Base-by-base conservation (phyloP, 1,140 invertebrate genomes). In the Bombus confusus region DNA sequence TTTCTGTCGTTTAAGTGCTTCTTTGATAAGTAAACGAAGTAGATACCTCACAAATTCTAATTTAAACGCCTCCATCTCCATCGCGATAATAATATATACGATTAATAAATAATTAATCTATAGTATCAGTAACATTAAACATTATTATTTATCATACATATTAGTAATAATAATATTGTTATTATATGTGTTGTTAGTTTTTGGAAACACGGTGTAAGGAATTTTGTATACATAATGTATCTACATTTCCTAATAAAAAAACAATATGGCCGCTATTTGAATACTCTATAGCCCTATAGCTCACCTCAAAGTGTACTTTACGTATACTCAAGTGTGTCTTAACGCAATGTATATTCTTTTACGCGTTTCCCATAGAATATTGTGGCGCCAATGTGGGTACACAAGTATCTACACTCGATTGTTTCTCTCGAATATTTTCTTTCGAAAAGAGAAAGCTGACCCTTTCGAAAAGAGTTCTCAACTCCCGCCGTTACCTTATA, bases 401-500 rank as follows among this genome's bases (percentile, higher is more conserved):
- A n/a, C 34, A 5, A 47, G 41, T 73, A 73, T 41, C 12, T 12
- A 59, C 34, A 6, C 43, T 22, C 39, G 37, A 80, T 69, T 87
- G 83, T 81, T 80, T 88, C 78, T 80, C 77, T 78, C 52, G 57
- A 83, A 72, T 76, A 87, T 89, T 79, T 87, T 73, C 59, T 82
- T 68, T 68, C 62, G 52, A 39, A 74, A 87, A 57, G 57, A 83
- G 83, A 90, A 90, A 87, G 79, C n/a, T 62, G 82, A 90, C 77
- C 68, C 83, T 83, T 85, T 88, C 64, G 62, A 57, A 41, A 74
- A 72, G 64, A 78, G 37, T 57, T 68, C 57, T 8, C 52, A 41
- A 34, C 47, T 52, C 47, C 47, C 25, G 37, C 22, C 34, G 89
- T 88, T 87, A 90, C 82, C 83, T 80, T 88, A 90, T 81, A 90